A percentile compares a stretch with the other conserved stretches of the same genome.
Conservation (phyloP, 2,113 vertebrate genomes). For the Engraulis encrasicolus region DNA sequence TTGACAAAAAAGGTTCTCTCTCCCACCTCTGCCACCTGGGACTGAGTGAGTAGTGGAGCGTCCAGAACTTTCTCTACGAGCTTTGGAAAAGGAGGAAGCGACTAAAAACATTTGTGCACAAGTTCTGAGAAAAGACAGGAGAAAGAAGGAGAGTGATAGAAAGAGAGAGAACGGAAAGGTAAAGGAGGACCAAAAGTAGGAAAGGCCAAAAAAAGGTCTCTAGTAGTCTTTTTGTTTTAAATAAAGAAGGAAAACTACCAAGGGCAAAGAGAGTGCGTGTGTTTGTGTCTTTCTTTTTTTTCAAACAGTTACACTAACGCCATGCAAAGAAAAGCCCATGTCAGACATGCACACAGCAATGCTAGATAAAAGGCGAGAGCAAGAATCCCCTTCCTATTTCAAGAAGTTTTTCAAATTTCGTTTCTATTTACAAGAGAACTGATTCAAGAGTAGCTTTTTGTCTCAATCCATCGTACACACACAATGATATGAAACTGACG, state of each 20-base stretch:
- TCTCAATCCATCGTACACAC: slow-evolving; percentile 76
- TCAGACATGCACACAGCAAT: slow-evolving; percentile 92
- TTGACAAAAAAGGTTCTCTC: slow-evolving; percentile 76
- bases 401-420: slow-evolving; percentile 74
- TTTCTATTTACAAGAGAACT: slow-evolving; percentile 89
- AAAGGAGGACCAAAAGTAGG: slow-evolving; percentile 67
- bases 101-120: slow-evolving; percentile 79
- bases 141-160: slow-evolving; percentile 64
- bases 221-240: slow-evolving; percentile 27
- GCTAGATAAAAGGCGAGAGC: slow-evolving; percentile 86
- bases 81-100: slow-evolving; percentile 84
- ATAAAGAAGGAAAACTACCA: slow-evolving; percentile 51
- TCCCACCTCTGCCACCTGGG: slow-evolving; percentile 76
- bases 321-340: slow-evolving; percentile 84
- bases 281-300: slow-evolving; percentile 48
- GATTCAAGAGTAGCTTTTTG: slow-evolving; percentile 65
- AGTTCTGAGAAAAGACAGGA: slow-evolving; percentile 68
- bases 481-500: slow-evolving; percentile 87
- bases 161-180: slow-evolving; percentile 62
- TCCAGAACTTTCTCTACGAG: slow-evolving; percentile 77
- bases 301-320: slow-evolving; percentile 77
- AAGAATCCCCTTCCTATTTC: slow-evolving; percentile 77
- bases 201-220: slow-evolving; percentile 46
- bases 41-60: slow-evolving; percentile 62
- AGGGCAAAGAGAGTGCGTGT: slow-evolving; percentile 56